Percentiles rank a stretch among this genome's conserved stretches.
phyloP scores from a whole-genome alignment of 2,113 vertebrate genomes.

The Equus quagga region DNA sequence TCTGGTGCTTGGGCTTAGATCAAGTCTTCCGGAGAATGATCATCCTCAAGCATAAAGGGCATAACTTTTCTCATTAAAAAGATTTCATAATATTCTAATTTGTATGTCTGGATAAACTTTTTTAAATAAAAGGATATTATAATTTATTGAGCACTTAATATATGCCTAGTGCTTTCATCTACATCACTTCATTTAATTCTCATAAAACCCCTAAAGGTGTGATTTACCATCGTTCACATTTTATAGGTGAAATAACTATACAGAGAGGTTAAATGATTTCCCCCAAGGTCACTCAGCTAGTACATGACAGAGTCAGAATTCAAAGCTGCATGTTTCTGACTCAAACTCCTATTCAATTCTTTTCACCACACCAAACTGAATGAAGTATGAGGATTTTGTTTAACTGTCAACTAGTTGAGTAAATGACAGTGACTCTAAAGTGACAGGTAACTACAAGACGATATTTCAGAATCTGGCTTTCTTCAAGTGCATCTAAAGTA shows the following conservation, averaged over 20 bases:
- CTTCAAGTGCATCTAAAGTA: background rate
- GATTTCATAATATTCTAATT: constrained; percentile 35
- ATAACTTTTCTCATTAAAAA: constrained; percentile 19
- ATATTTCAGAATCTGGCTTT: constrained; percentile 45
- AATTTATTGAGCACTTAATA: constrained; percentile 43
- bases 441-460: constrained; percentile 14
- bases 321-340: constrained; percentile 50
- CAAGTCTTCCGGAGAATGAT: constrained; percentile 51
- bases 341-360: background rate
- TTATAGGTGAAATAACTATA: constrained; percentile 53
- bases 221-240: constrained; percentile 23
- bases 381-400: constrained; percentile 20
- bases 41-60: background rate
- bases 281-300: constrained; percentile 34
- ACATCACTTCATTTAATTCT: constrained; percentile 39
- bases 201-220: constrained; percentile 35
- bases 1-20: background rate
- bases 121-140: background rate
- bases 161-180: constrained; percentile 43
- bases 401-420: background rate
- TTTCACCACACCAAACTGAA: background rate
- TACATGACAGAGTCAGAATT: constrained; percentile 43
- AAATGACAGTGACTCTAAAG: constrained; percentile 35
- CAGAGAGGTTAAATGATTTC: constrained; percentile 59
- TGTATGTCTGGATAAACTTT: constrained; percentile 13